Percentiles rank a stretch among this genome's conserved stretches.
These are phyloP conservation scores for Pterostichus madidus DNA, from an alignment of 2,888 invertebrate species.

Conservation along the genomic window DNA sequence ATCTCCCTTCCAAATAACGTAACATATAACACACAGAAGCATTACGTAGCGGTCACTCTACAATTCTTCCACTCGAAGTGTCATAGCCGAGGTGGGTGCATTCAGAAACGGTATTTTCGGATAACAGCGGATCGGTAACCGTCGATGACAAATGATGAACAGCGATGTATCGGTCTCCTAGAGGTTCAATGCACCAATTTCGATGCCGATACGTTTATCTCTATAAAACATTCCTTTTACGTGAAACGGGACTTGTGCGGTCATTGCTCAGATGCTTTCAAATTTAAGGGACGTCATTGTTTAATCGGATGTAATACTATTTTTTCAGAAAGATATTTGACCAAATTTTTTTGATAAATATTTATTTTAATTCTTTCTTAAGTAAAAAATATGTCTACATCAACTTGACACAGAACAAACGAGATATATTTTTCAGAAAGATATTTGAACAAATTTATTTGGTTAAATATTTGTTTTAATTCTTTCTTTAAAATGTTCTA, in stretches of 20 bases:
- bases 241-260: conserved; percentile 59
- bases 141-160: conserved; percentile 54
- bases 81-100: not conserved
- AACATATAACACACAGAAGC: no score
- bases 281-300: conserved; percentile 32
- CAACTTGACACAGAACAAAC: no score
- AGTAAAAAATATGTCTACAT: no score
- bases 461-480: no score
- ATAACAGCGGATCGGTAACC: conserved; percentile 41
- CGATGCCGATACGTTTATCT: conserved; percentile 54
- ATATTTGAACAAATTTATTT: no score
- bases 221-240: conserved; percentile 63
- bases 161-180: conserved; percentile 1
- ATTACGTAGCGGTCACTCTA: conserved; percentile 7
- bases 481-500: no score
- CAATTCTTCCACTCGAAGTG: conserved; percentile 34
- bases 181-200: conserved; percentile 63
- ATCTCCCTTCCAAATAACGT: conserved; percentile 10
- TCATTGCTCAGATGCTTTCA: conserved; percentile 38
- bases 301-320: conserved; percentile 33
- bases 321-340: not conserved
- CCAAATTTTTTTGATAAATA: no score
- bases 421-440: not conserved
- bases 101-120: conserved; percentile 51
- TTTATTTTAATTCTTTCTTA: no score